phyloP scores from a whole-genome alignment of 2,888 invertebrate genomes.

The Troides oblongomaculatus region DNA sequence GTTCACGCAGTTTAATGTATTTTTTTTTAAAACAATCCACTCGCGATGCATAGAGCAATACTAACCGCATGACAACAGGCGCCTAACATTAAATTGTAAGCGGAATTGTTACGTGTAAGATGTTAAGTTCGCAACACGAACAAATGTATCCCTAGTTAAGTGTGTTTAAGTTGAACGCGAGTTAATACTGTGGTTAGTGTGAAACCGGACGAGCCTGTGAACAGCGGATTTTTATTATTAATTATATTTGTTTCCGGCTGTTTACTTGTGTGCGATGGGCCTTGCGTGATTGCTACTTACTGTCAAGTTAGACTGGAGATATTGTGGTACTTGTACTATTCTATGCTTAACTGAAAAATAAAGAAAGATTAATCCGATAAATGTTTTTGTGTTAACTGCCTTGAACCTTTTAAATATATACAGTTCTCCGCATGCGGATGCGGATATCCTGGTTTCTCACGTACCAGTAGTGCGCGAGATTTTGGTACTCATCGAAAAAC shows the following conservation, averaged over 20 bases:
- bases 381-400: conserved; percentile 35
- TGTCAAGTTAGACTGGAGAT: conserved; percentile 70
- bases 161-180: conserved; percentile 34
- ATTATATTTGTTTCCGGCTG: conserved; percentile 39
- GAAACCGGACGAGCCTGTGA: conserved; percentile 32
- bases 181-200: conserved; percentile 25
- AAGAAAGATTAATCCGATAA: conserved; percentile 71
- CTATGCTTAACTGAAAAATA: conserved; percentile 79
- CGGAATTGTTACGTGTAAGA: conserved; percentile 51
- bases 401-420: neutral
- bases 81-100: conserved; percentile 47
- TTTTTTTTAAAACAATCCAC: conserved; percentile 26
- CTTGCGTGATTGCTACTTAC: conserved; percentile 55
- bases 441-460: too few species aligned
- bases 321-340: conserved; percentile 76
- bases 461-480: too few species aligned
- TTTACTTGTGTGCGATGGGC: conserved; percentile 40
- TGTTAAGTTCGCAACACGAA: conserved; percentile 54
- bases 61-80: conserved; percentile 71
- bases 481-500: too few species aligned
- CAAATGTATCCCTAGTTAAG: conserved; percentile 45
- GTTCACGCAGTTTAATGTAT: neutral
- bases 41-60: conserved; percentile 44
- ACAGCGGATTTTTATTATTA: conserved; percentile 39
- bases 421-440: neutral